phyloP scores from a whole-genome alignment of 2,888 invertebrate species.

The Drosophila yooni region DNA sequence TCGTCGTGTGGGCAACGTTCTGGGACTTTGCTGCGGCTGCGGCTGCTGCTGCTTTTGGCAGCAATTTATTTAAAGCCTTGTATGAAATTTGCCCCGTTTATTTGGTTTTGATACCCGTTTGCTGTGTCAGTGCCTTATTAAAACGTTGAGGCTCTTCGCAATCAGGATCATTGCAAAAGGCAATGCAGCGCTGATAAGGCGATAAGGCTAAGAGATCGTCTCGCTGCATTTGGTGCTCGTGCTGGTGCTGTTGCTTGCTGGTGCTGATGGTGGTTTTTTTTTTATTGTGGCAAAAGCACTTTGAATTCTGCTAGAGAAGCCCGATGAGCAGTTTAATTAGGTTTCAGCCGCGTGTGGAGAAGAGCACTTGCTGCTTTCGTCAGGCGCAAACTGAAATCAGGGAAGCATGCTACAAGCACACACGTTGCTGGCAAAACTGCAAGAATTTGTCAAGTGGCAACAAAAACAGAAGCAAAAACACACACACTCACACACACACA shows the following conservation, averaged over 20 bases:
- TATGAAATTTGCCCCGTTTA: constrained; percentile 56
- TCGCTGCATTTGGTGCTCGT: constrained; percentile 24
- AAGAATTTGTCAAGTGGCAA: constrained; percentile 76
- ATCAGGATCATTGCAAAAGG: constrained; percentile 43
- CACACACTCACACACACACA: constrained; percentile 10
- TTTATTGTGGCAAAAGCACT: neutral
- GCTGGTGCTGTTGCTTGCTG: constrained; percentile 10
- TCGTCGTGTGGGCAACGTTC: constrained; percentile 20
- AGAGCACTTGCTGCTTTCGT: constrained; percentile 57
- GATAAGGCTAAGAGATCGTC: constrained; percentile 50
- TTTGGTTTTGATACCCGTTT: constrained; percentile 14
- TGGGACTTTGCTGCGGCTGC: constrained; percentile 2
- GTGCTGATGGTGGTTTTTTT: neutral
- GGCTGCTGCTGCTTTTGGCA: constrained; percentile 51
- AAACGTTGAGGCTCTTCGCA: constrained; percentile 41
- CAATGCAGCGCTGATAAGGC: constrained; percentile 46
- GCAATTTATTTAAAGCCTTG: constrained; percentile 71
- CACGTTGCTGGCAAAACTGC: constrained; percentile 70
- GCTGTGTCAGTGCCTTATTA: constrained; percentile 47
- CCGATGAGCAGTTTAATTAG: constrained; percentile 68
- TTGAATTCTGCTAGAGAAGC: constrained; percentile 7
- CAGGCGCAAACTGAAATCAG: constrained; percentile 58
- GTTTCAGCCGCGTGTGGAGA: constrained; percentile 60
- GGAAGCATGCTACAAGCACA: constrained; percentile 53
- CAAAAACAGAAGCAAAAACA: constrained; percentile 33